phyloP scores from a whole-genome alignment of 2,888 invertebrate species.

The Campoplex nolae region DNA sequence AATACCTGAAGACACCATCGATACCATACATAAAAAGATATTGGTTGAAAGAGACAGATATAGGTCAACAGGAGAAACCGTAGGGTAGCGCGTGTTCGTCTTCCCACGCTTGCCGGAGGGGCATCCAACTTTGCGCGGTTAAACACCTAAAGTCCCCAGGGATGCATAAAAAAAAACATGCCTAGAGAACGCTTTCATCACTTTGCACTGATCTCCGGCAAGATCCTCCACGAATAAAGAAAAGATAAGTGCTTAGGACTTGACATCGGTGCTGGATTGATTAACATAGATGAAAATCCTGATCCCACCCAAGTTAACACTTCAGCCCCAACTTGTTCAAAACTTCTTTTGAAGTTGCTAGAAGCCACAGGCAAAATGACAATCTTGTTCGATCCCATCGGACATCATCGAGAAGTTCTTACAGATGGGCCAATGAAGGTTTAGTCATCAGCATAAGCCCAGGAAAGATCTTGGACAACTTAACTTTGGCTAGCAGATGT shows the following conservation, averaged over 20 bases:
- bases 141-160: conserved; percentile 9
- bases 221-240: neutral
- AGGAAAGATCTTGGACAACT: neutral
- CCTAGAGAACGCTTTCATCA: neutral
- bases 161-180: conserved; percentile 11
- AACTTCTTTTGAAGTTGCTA: neutral
- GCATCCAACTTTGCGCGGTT: conserved; percentile 43
- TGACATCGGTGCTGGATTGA: neutral
- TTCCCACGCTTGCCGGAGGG: conserved; percentile 60
- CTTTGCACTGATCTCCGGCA: conserved; percentile 6
- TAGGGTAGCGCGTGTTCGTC: conserved; percentile 27
- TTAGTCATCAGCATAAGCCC: neutral
- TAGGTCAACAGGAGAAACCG: conserved; percentile 13
- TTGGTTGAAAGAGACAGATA: neutral
- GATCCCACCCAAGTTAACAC: neutral
- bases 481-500: neutral
- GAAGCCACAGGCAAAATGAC: neutral
- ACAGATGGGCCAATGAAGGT: neutral
- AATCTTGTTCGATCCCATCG: neutral
- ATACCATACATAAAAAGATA: neutral
- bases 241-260: neutral
- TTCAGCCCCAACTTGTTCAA: neutral
- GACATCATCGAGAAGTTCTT: neutral
- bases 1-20: conserved; percentile 2
- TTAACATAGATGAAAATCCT: neutral